Percentiles rank a stretch among this genome's conserved stretches.
These are phyloP conservation scores for Eretmocerus hayati DNA, from an alignment of 2,888 invertebrate genomes.

Conservation along the genomic window DNA sequence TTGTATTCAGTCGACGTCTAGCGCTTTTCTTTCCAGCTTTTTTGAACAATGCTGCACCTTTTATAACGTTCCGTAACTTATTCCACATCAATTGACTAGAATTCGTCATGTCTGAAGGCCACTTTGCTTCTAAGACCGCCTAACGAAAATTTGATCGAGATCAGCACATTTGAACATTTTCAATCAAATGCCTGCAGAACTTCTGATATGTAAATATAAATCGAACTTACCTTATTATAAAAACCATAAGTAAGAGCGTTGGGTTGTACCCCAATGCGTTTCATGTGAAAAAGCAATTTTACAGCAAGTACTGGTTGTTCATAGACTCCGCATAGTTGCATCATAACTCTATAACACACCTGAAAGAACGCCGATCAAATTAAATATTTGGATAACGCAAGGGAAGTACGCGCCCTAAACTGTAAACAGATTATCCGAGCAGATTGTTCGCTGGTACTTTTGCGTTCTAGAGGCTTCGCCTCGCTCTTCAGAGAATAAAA, in stretches of 20 bases:
- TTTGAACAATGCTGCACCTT: slow-evolving; percentile 84
- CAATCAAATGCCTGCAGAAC: too few relatives aligned
- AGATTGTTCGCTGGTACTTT: too few relatives aligned
- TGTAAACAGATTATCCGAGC: too few relatives aligned
- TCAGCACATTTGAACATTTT: not conserved
- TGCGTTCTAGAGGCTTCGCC: too few relatives aligned
- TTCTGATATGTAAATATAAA: not conserved
- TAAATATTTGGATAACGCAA: too few relatives aligned
- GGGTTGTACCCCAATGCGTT: slow-evolving; percentile 85
- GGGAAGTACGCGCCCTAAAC: too few relatives aligned
- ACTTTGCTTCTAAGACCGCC: slow-evolving; percentile 88
- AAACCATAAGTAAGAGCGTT: slow-evolving; percentile 97
- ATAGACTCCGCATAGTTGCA: slow-evolving; percentile 95
- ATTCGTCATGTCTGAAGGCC: slow-evolving; percentile 79
- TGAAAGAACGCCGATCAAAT: too few relatives aligned
- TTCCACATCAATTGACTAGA: slow-evolving; percentile 87
- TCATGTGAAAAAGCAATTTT: slow-evolving; percentile 84
- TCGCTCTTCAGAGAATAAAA: too few relatives aligned
- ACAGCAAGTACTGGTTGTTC: slow-evolving; percentile 92
- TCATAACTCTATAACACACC: slow-evolving; percentile 97
- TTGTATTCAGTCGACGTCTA: slow-evolving; percentile 49
- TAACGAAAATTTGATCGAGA: slow-evolving; percentile 50
- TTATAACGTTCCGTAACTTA: slow-evolving; percentile 83
- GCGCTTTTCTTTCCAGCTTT: slow-evolving; percentile 64
- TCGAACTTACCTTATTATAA: slow-evolving; percentile 52